Conservation (phyloP, 2,113 vertebrate genomes). For the Canis aureus region DNA sequence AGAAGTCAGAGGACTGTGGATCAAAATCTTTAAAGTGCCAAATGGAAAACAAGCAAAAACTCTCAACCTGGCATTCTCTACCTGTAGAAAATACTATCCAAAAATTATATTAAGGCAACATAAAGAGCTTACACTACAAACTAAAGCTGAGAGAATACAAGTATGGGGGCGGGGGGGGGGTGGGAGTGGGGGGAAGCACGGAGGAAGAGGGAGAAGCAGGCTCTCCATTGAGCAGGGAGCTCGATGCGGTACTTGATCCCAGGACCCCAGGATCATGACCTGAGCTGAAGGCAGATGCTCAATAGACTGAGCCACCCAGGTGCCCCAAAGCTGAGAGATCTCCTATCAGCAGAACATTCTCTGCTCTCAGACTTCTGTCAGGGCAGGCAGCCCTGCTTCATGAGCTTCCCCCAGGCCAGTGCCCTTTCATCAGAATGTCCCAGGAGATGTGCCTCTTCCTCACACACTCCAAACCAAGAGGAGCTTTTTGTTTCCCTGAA, state of each 20-base stretch:
- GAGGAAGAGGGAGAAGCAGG: no score
- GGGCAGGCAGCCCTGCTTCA: background rate
- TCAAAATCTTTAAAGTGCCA: background rate
- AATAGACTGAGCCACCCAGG: no score
- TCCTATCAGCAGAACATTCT: background rate
- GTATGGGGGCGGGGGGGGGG: no score
- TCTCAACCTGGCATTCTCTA: background rate
- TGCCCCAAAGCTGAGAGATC: background rate
- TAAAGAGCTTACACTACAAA: background rate
- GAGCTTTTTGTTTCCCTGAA: background rate
- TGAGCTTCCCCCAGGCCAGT: background rate
- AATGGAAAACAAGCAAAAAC: background rate
- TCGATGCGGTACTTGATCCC: no score
- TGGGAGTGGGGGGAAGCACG: no score
- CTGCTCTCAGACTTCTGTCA: background rate
- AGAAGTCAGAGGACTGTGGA: background rate
- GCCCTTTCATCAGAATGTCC: background rate
- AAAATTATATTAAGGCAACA: background rate
- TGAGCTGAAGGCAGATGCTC: no score
- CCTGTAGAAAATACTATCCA: background rate
- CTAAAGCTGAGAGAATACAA: background rate
- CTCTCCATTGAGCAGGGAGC: no score
- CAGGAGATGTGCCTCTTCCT: background rate
- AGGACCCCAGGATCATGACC: no score
- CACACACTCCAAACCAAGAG: background rate